A percentile compares a stretch with the other conserved stretches of the same genome.
These are phyloP conservation scores for Cantharis lateralis DNA, from an alignment of 2,888 invertebrate species.

Conservation along the genomic window DNA sequence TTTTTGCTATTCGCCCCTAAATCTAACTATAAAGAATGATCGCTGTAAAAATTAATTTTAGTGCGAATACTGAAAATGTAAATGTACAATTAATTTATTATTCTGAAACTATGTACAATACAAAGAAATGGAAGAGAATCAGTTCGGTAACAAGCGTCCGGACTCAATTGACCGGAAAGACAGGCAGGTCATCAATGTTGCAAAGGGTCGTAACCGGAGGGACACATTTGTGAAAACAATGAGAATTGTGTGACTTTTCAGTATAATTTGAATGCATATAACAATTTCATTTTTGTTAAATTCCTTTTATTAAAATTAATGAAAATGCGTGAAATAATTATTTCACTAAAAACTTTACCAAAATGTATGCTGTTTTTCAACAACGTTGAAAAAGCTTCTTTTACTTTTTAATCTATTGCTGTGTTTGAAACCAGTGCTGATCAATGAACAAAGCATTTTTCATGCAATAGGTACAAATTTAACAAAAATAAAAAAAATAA, in stretches of 20 bases:
- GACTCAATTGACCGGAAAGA: constrained; percentile 45
- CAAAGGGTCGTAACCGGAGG: constrained; percentile 35
- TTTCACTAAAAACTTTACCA: not conserved
- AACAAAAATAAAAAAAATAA: too few species aligned
- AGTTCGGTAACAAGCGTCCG: constrained; percentile 34
- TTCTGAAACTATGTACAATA: constrained; percentile 15
- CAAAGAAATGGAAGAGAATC: constrained; percentile 30
- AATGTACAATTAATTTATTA: constrained; percentile 3
- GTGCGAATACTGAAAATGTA: not conserved
- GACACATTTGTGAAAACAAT: constrained; percentile 35
- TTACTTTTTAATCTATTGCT: too few species aligned
- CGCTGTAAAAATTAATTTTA: not conserved
- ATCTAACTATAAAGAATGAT: too few species aligned
- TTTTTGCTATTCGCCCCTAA: too few species aligned
- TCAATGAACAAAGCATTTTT: too few species aligned
- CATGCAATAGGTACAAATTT: too few species aligned
- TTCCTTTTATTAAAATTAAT: not conserved
- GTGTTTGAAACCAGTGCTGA: too few species aligned
- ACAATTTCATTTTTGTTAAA: not conserved
- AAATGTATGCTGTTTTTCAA: too few species aligned
- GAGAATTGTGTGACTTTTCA: constrained; percentile 21
- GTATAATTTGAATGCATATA: constrained; percentile 2
- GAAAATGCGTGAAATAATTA: not conserved
- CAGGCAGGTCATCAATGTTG: constrained; percentile 42
- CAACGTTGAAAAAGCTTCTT: too few species aligned